Conservation (phyloP, 1,140 invertebrate species). For the Paralvinella palmiformis region DNA sequence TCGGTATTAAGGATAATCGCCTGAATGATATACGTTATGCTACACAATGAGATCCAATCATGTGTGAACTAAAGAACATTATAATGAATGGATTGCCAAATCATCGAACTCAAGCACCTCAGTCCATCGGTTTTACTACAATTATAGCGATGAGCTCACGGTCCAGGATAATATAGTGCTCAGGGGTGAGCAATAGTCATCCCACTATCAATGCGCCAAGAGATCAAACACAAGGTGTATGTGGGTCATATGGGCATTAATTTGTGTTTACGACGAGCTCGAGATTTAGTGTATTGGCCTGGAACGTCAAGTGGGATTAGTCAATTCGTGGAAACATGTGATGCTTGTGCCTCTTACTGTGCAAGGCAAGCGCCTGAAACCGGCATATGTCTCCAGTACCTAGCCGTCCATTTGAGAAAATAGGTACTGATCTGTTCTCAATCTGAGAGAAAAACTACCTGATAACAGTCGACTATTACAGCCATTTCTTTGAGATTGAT, state of each 20-base stretch:
- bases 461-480: not conserved
- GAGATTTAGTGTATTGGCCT: not conserved
- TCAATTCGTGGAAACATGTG: not conserved
- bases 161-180: not conserved
- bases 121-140: not conserved
- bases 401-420: constrained; percentile 26
- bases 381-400: not conserved
- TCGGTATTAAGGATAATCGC: too few species aligned
- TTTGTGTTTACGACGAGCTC: not conserved
- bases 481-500: constrained; percentile 8
- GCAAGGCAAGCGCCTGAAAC: not conserved
- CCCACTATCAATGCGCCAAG: not conserved
- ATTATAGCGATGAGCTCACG: not conserved
- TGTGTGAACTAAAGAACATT: too few species aligned
- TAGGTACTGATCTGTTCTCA: constrained; percentile 24
- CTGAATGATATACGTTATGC: too few species aligned
- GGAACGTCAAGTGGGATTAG: not conserved
- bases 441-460: not conserved
- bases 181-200: not conserved
- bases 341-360: not conserved
- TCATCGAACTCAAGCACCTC: too few species aligned
- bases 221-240: not conserved
- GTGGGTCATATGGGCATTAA: not conserved
- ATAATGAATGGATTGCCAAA: too few species aligned
- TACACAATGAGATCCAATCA: too few species aligned